Evolutionary conservation across 2,888 invertebrate genomes (phyloP).

Genomic region (Fissipunctia ypsillon): DNA sequence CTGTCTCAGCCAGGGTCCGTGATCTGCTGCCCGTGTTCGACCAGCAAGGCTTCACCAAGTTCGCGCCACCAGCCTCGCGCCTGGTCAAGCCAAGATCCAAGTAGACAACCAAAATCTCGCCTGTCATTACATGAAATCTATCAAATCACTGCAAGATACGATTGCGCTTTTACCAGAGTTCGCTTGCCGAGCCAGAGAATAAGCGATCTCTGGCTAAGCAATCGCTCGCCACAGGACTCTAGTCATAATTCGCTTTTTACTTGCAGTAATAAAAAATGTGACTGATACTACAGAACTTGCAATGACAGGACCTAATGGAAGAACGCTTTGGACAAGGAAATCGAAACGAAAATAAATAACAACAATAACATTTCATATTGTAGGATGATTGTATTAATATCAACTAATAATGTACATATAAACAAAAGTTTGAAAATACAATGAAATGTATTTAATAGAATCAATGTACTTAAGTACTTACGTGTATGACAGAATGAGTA

Average conservation of each 20-base stretch:
- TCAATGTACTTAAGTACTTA: conserved; percentile 58
- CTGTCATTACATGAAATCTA: conserved; percentile 46
- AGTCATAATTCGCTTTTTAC: conserved; percentile 3
- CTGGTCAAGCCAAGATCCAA: conserved; percentile 92
- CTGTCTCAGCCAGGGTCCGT: conserved; percentile 92
- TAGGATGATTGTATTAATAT: conserved; percentile 64
- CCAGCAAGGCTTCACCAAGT: conserved; percentile 95
- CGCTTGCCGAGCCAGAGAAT: neutral
- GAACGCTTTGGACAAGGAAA: conserved; percentile 57
- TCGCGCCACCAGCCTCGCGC: conserved; percentile 95
- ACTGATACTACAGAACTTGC: conserved; percentile 26
- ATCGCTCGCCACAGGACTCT: neutral
- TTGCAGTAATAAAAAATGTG: conserved; percentile 17
- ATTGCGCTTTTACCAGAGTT: conserved; percentile 42
- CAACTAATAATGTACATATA: conserved; percentile 68
- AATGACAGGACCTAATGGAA: conserved; percentile 41
- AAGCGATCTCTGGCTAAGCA: neutral
- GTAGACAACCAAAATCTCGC: conserved; percentile 64
- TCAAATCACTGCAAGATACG: conserved; percentile 35
- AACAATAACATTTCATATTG: conserved; percentile 53
- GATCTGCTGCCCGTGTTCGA: conserved; percentile 95
- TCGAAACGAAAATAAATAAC: conserved; percentile 66
- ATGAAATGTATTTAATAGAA: conserved; percentile 52
- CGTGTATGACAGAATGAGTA: conserved; percentile 66
- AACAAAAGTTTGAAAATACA: conserved; percentile 58